These are phyloP conservation scores for Saxidomus purpurata DNA, from an alignment of 1,140 invertebrate genomes.

Conservation along the genomic window DNA sequence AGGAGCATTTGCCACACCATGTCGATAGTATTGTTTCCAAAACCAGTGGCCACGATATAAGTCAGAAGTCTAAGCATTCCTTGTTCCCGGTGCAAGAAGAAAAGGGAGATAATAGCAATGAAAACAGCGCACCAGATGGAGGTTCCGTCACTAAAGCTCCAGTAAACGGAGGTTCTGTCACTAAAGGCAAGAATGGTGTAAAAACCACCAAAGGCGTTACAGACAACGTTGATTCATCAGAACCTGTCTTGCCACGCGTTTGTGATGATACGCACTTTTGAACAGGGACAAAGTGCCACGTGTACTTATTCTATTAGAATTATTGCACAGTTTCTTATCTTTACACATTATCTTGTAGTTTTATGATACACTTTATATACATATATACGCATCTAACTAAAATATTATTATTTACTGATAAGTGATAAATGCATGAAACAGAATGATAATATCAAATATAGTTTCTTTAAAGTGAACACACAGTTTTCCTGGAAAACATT, in stretches of 20 bases:
- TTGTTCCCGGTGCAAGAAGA: conserved; percentile 23
- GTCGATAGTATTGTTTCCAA: background rate
- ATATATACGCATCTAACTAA: no score
- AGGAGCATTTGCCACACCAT: conserved; percentile 14
- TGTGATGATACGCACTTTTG: background rate
- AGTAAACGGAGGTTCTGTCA: no score
- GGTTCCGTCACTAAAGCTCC: background rate
- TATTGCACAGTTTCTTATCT: background rate
- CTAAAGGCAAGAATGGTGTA: background rate
- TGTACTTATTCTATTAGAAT: background rate
- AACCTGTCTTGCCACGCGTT: background rate
- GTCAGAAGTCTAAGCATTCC: background rate
- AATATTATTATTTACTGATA: no score
- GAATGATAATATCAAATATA: no score
- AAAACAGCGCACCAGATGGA: conserved; percentile 12
- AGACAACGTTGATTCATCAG: background rate
- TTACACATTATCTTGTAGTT: no score
- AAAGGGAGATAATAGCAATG: background rate
- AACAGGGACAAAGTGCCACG: background rate
- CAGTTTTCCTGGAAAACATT: no score
- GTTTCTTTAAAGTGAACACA: no score
- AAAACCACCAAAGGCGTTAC: background rate
- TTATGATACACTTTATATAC: no score
- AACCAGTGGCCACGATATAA: background rate
- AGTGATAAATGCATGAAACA: no score